phyloP scores from a whole-genome alignment of 1,140 invertebrate genomes.

The Pseudomyrmex flavicornis region DNA sequence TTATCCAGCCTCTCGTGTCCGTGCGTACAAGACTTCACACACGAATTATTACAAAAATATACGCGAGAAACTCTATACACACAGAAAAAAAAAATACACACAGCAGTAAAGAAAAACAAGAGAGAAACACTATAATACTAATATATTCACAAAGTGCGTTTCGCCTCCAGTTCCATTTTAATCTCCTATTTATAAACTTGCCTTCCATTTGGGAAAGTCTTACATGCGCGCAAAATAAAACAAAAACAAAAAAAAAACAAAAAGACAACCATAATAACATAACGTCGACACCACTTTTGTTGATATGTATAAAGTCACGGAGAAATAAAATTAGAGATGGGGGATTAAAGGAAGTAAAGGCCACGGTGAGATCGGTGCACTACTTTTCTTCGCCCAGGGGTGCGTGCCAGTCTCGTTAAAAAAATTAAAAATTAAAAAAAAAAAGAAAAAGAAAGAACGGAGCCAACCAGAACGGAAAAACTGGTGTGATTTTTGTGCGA shows the following conservation, averaged over 20 bases:
- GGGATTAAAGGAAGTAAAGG: slow-evolving; percentile 68
- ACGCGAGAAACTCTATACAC: slow-evolving; percentile 50
- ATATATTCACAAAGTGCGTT: slow-evolving; percentile 71
- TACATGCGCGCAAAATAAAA: slow-evolving; percentile 74
- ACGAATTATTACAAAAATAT: slow-evolving; percentile 40
- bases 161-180: slow-evolving; percentile 71
- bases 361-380: slow-evolving; percentile 71
- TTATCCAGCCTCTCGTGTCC: slow-evolving; percentile 39
- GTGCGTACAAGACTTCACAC: slow-evolving; percentile 38
- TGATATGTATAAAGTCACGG: slow-evolving; percentile 68
- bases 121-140: slow-evolving; percentile 54
- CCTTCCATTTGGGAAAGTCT: slow-evolving; percentile 72
- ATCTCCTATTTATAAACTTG: slow-evolving; percentile 73
- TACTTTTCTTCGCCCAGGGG: slow-evolving; percentile 73
- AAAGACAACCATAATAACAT: slow-evolving; percentile 21
- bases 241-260: slow-evolving; percentile 41
- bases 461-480: slow-evolving; percentile 70
- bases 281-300: slow-evolving; percentile 83
- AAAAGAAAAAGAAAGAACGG: slow-evolving; percentile 25
- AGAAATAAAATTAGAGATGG: slow-evolving; percentile 69
- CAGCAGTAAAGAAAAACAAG: slow-evolving; percentile 39
- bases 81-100: slow-evolving; percentile 56
- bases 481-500: slow-evolving; percentile 76
- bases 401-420: slow-evolving; percentile 68
- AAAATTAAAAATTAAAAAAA: too few species aligned